A percentile compares a stretch with the other conserved stretches of the same genome.
phyloP scores from a whole-genome alignment of 2,888 invertebrate species.

The Timema podura region DNA sequence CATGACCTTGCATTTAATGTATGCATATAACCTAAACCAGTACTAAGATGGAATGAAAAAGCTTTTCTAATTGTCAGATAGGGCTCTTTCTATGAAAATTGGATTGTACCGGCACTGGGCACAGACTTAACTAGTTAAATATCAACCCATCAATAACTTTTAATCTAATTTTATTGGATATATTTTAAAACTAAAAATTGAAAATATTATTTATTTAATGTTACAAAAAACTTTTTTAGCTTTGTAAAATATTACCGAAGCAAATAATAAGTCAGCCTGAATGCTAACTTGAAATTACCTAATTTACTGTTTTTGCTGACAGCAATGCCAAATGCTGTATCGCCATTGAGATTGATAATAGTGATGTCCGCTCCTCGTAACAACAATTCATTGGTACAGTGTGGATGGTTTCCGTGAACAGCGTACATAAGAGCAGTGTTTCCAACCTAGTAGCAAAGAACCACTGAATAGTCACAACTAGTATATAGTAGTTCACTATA shows the following conservation, averaged over 20 bases:
- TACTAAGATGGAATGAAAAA: too few species aligned
- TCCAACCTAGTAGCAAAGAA: slow-evolving; percentile 59
- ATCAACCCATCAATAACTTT: too few species aligned
- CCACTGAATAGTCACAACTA: background rate
- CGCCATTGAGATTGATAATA: slow-evolving; percentile 72
- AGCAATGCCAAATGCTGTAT: slow-evolving; percentile 81
- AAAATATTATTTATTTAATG: background rate
- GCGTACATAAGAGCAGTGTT: slow-evolving; percentile 91
- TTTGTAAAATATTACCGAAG: background rate
- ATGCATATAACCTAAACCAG: too few species aligned
- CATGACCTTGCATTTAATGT: too few species aligned
- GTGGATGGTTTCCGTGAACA: slow-evolving; percentile 83
- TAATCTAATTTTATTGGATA: too few species aligned
- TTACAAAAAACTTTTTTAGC: background rate
- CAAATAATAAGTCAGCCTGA: background rate
- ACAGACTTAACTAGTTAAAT: too few species aligned
- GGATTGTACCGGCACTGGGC: too few species aligned
- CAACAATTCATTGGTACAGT: slow-evolving; percentile 80
- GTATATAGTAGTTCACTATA: too few species aligned
- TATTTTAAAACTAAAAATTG: background rate
- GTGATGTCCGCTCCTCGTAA: slow-evolving; percentile 77
- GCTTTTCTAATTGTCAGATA: too few species aligned
- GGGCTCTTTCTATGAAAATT: too few species aligned
- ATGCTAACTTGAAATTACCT: slow-evolving; percentile 40
- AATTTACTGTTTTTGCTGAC: slow-evolving; percentile 57